These are phyloP conservation scores for Spilarctia lutea DNA, from an alignment of 2,888 invertebrate species.

Conservation along the genomic window DNA sequence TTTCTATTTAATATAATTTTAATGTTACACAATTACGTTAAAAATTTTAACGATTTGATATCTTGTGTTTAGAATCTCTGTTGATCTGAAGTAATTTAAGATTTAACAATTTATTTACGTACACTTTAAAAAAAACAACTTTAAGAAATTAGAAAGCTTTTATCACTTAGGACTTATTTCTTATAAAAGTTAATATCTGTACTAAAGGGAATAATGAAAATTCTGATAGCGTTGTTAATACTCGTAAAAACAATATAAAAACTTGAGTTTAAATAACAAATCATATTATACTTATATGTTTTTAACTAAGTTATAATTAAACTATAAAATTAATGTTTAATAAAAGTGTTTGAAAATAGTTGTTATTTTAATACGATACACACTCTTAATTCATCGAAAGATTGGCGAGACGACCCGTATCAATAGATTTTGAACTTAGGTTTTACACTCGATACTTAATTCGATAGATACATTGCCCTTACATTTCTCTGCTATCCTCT, in stretches of 20 bases:
- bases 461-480: too few species aligned
- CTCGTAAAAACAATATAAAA: neutral
- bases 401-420: neutral
- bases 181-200: constrained; percentile 7
- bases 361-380: too few species aligned
- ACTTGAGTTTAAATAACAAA: too few species aligned
- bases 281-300: neutral
- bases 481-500: too few species aligned
- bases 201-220: constrained; percentile 1
- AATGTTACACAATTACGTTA: neutral
- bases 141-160: constrained; percentile 23
- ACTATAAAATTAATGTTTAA: too few species aligned
- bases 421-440: neutral
- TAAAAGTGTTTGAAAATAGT: too few species aligned
- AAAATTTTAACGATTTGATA: neutral
- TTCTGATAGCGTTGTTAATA: neutral
- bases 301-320: too few species aligned
- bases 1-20: neutral
- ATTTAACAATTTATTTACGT: constrained; percentile 6
- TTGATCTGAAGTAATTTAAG: neutral
- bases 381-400: neutral
- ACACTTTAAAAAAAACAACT: constrained; percentile 12
- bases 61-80: neutral
- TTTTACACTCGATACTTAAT: too few species aligned
- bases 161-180: constrained; percentile 16